Conservation (phyloP, 2,797 vertebrate species). For the Darevskia nairensis region DNA sequence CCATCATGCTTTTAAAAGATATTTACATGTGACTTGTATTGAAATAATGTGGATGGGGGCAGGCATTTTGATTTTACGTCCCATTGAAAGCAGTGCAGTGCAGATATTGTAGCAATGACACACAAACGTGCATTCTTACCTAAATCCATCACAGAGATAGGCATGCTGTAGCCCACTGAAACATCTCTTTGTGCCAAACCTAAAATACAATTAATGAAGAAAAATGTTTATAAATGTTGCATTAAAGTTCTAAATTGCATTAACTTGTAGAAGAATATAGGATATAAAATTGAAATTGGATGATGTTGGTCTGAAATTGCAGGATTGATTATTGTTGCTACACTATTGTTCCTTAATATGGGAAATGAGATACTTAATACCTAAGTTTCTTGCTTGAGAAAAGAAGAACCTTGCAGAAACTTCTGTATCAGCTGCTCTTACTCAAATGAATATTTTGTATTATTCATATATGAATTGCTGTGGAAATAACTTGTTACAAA, state of each 20-base stretch:
- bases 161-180: background rate
- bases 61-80: background rate
- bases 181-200: background rate
- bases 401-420: background rate
- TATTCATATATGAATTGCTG: background rate
- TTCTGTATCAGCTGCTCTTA: background rate
- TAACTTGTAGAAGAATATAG: background rate
- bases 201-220: background rate
- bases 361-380: background rate
- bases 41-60: background rate
- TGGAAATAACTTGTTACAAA: background rate
- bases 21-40: background rate
- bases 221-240: background rate
- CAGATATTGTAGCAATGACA: background rate
- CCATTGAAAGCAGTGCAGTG: background rate
- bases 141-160: background rate
- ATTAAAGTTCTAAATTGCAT: background rate
- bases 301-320: background rate
- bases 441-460: background rate
- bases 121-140: background rate
- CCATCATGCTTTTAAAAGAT: background rate
- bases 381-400: accelerated
- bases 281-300: background rate
- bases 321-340: background rate
- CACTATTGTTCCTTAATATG: accelerated